Conservation (phyloP, 2,888 invertebrate species). For the Spisula subtruncata region DNA sequence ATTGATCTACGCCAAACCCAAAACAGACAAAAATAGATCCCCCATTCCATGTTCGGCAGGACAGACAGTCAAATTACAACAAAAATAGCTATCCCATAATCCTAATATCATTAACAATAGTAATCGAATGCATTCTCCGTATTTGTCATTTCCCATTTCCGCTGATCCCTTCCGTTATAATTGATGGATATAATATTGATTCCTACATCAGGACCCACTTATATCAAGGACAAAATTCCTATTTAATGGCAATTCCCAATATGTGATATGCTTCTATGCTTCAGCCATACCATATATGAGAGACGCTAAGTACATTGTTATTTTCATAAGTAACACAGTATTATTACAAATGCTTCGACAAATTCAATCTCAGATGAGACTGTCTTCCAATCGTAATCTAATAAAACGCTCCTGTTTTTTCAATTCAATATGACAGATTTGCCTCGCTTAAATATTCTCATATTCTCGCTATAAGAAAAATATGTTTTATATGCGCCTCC, state of each 20-base stretch:
- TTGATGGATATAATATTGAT: slow-evolving; percentile 20
- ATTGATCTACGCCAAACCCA: neutral
- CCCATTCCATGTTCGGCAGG: neutral
- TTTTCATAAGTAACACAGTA: neutral
- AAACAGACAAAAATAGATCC: neutral
- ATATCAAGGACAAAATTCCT: neutral
- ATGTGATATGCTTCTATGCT: slow-evolving; percentile 6
- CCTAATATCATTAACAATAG: slow-evolving; percentile 17
- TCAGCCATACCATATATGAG: slow-evolving; percentile 2
- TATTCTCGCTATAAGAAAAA: slow-evolving; percentile 3
- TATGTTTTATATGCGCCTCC: slow-evolving; percentile 23
- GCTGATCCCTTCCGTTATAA: slow-evolving; percentile 19
- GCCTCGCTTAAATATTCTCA: neutral
- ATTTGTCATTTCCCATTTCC: slow-evolving; percentile 2
- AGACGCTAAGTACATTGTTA: slow-evolving; percentile 14
- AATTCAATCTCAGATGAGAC: slow-evolving; percentile 16
- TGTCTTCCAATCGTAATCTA: neutral
- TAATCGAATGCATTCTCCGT: slow-evolving; percentile 25
- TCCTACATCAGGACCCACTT: neutral
- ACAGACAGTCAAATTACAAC: neutral
- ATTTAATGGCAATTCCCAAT: slow-evolving; percentile 15
- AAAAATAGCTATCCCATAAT: slow-evolving; percentile 20
- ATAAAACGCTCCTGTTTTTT: slow-evolving; percentile 6
- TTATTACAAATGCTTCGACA: neutral
- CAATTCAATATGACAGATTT: slow-evolving; percentile 1